These are phyloP conservation scores for Meloidogyne chitwoodi DNA, from an alignment of 1,140 invertebrate genomes.

Conservation along the genomic window DNA sequence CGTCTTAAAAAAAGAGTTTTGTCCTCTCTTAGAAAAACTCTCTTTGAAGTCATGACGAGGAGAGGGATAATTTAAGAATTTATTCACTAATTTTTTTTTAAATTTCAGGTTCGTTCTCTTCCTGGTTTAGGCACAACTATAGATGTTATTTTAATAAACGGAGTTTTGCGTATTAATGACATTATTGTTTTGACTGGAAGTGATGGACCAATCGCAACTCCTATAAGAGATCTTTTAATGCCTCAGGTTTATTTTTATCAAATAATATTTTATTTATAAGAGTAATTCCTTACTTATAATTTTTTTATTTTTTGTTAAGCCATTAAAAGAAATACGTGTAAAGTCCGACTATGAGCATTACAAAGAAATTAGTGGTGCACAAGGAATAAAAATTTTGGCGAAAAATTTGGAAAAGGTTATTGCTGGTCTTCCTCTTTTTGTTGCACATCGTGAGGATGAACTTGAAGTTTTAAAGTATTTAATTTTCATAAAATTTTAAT, in stretches of 20 bases:
- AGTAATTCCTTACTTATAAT: too few species aligned
- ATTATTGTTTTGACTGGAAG: slow-evolving; percentile 91
- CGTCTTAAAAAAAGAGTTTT: too few species aligned
- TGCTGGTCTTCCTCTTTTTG: slow-evolving; percentile 67
- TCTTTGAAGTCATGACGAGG: too few species aligned
- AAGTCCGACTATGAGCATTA: slow-evolving; percentile 87
- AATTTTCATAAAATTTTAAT: slow-evolving; percentile 50
- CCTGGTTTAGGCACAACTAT: slow-evolving; percentile 95
- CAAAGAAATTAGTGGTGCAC: slow-evolving; percentile 88
- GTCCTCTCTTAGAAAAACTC: too few species aligned
- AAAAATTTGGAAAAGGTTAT: slow-evolving; percentile 97
- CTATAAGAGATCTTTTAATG: slow-evolving; percentile 92
- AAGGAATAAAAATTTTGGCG: slow-evolving; percentile 91
- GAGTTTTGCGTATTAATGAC: slow-evolving; percentile 82
- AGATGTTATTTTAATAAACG: slow-evolving; percentile 94
- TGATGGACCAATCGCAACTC: slow-evolving; percentile 94
- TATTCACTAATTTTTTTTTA: not conserved
- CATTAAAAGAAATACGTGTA: slow-evolving; percentile 59
- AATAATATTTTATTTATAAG: too few species aligned
- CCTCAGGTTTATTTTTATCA: slow-evolving; percentile 68
- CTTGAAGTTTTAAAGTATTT: slow-evolving; percentile 73
- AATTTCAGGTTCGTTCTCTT: slow-evolving; percentile 79
- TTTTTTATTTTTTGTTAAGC: not conserved
- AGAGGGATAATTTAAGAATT: too few species aligned
- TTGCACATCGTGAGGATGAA: slow-evolving; percentile 88